These are phyloP conservation scores for Pteropus alecto DNA, from an alignment of 2,113 vertebrate species.

Conservation along the genomic window DNA sequence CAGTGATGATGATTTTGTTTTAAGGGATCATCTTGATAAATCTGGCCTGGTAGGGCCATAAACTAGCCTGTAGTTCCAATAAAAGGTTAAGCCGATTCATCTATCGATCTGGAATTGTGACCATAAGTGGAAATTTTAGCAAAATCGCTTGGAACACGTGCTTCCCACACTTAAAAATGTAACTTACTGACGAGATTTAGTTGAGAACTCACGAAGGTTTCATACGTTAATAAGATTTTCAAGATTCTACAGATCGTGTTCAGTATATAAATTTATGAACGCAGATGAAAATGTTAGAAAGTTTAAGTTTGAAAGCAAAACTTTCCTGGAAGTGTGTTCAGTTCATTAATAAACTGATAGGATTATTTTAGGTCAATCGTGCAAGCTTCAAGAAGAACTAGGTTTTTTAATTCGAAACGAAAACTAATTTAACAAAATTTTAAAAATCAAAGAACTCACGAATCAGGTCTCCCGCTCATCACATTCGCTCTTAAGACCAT, in stretches of 20 bases:
- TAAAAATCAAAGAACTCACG: background rate
- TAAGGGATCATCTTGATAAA: background rate
- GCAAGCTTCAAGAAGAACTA: background rate
- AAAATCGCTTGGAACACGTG: background rate
- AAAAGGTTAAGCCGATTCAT: background rate
- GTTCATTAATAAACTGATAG: background rate
- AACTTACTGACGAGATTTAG: background rate
- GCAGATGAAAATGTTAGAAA: background rate
- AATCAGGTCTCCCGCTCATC: background rate
- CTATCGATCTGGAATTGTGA: background rate
- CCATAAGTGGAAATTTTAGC: background rate
- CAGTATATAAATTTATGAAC: background rate
- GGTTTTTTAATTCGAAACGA: background rate
- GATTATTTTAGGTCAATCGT: background rate
- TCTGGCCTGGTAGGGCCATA: background rate
- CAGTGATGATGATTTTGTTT: background rate
- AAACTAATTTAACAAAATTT: background rate
- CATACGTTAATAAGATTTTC: background rate
- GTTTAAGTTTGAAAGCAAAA: background rate
- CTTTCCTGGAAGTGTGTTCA: background rate
- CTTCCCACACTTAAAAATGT: background rate
- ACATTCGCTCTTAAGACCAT: background rate
- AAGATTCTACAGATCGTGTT: background rate
- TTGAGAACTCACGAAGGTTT: background rate
- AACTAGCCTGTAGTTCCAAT: background rate